Percentiles rank a stretch among this genome's conserved stretches.
Conservation (phyloP, 2,797 vertebrate genomes). For the Spinus pinus region DNA sequence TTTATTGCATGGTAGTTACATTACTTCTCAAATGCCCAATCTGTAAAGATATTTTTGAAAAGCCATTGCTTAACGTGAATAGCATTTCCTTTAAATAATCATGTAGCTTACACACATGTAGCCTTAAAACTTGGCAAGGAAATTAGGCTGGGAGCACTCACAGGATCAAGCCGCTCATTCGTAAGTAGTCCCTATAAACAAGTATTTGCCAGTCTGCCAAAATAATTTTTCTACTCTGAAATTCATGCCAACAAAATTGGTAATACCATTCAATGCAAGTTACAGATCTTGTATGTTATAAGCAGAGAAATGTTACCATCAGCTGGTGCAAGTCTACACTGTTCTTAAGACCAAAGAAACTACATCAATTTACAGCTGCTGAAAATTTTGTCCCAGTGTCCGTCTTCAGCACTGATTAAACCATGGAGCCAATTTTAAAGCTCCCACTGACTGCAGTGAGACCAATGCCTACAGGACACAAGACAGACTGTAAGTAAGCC, state of each 20-base stretch:
- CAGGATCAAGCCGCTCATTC: background rate
- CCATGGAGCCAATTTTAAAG: background rate
- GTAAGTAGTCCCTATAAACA: background rate
- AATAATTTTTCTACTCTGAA: background rate
- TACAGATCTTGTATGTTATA: background rate
- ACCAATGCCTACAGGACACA: background rate
- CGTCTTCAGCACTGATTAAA: background rate
- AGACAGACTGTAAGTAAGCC: background rate
- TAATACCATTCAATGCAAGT: background rate
- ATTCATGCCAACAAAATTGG: background rate
- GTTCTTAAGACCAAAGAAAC: background rate
- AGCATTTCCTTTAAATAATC: background rate
- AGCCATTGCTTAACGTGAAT: background rate
- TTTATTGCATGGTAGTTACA: conserved; percentile 45
- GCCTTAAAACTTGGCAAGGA: background rate
- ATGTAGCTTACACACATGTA: background rate
- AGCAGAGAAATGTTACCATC: background rate
- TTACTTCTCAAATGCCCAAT: conserved; percentile 15
- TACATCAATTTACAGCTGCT: background rate
- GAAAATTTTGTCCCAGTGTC: background rate
- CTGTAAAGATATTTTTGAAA: background rate
- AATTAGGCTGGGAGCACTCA: background rate
- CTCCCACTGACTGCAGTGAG: background rate
- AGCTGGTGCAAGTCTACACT: background rate
- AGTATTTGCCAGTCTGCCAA: background rate